Percentiles rank a stretch among this genome's conserved stretches.
phyloP scores from a whole-genome alignment of 2,797 vertebrate genomes.

The Margarornis squamiger region DNA sequence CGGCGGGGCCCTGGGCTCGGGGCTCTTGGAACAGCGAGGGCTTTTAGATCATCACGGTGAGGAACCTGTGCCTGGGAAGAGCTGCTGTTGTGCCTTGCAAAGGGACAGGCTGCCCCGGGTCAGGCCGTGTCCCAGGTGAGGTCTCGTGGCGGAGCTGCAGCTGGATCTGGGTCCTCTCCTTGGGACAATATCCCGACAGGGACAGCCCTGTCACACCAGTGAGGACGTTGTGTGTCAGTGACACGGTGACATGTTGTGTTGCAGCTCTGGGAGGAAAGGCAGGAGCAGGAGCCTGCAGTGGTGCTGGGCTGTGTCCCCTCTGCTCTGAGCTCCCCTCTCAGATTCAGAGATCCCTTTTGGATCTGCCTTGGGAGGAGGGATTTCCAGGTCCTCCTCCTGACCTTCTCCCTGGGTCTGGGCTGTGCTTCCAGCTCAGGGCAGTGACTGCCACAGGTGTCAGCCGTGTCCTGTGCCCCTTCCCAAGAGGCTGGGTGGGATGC shows the following conservation, averaged over 20 bases:
- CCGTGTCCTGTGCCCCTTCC: neutral
- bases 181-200: neutral
- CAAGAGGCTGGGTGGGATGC: neutral
- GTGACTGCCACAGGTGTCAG: rapidly evolving
- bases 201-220: neutral
- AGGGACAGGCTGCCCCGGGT: neutral
- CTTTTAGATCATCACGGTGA: neutral
- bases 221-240: rapidly evolving
- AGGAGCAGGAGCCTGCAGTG: neutral
- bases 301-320: neutral
- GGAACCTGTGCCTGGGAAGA: neutral
- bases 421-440: neutral
- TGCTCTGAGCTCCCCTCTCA: neutral
- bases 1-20: neutral
- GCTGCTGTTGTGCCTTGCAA: neutral
- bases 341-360: neutral
- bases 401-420: neutral
- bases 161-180: neutral
- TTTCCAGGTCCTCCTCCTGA: neutral
- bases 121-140: neutral
- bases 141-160: neutral
- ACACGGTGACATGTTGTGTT: neutral
- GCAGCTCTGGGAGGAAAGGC: neutral
- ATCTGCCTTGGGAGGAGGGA: rapidly evolving
- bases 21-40: neutral